phyloP scores from a whole-genome alignment of 1,140 invertebrate species.

The Lerema accius region DNA sequence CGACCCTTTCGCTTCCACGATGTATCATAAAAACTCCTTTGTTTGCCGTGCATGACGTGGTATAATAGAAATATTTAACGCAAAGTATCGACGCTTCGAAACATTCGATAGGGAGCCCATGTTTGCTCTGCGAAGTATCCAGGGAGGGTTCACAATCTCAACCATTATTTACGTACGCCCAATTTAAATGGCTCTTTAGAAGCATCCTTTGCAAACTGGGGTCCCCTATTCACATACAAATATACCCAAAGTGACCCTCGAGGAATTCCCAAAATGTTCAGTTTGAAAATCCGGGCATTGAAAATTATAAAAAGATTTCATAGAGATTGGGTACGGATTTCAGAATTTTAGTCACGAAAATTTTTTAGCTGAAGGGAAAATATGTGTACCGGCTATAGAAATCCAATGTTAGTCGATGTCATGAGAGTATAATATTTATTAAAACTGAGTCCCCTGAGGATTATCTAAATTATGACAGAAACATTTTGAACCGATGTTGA shows the following conservation, averaged over 20 bases:
- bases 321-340: not conserved
- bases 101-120: not conserved
- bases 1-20: no score
- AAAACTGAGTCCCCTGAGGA: no score
- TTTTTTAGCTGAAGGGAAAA: no score
- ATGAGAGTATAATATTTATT: no score
- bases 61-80: not conserved
- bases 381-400: no score
- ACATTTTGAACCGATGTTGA: no score
- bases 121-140: not conserved
- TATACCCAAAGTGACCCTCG: slow-evolving; percentile 30
- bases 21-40: not conserved
- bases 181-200: slow-evolving; percentile 43
- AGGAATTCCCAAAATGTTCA: slow-evolving; percentile 28
- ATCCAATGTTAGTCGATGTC: no score
- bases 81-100: not conserved
- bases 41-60: not conserved
- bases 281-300: slow-evolving; percentile 31
- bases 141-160: slow-evolving; percentile 34
- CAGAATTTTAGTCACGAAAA: no score
- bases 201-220: slow-evolving; percentile 44
- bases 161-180: slow-evolving; percentile 45
- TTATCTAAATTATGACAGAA: no score
- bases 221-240: slow-evolving; percentile 38
- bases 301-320: slow-evolving; percentile 11